Conservation (phyloP, 2,113 vertebrate species). For the Dryoscopus gambensis region DNA sequence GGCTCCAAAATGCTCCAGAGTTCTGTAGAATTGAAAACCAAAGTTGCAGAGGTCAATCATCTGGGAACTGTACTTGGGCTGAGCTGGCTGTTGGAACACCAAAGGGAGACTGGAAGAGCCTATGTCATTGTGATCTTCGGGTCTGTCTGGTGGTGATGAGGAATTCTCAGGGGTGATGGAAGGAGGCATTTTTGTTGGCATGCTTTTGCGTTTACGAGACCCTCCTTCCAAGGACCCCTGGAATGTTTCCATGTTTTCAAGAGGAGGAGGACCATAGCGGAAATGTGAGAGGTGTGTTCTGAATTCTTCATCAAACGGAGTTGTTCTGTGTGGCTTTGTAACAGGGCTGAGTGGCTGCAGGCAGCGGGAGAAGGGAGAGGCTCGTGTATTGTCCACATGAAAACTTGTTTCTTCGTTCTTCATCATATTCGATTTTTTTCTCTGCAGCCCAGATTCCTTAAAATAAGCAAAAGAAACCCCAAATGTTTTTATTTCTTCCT, state of each 20-base stretch:
- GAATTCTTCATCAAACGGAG: slow-evolving; percentile 70
- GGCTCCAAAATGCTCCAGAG: slow-evolving; percentile 69
- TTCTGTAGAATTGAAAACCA: slow-evolving; percentile 83
- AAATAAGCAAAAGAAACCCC: slow-evolving; percentile 28
- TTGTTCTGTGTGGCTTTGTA: slow-evolving; percentile 55
- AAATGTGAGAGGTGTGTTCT: slow-evolving; percentile 64
- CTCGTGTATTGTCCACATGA: background rate
- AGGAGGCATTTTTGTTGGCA: slow-evolving; percentile 80
- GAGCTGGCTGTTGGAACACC: slow-evolving; percentile 65
- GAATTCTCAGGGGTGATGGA: slow-evolving; percentile 5
- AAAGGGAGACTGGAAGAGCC: slow-evolving; percentile 67
- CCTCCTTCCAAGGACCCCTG: slow-evolving; percentile 75
- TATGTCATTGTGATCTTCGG: slow-evolving; percentile 32
- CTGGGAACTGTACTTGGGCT: slow-evolving; percentile 74
- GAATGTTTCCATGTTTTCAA: slow-evolving; percentile 59
- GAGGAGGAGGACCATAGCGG: slow-evolving; percentile 66
- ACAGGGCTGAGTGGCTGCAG: slow-evolving; percentile 61
- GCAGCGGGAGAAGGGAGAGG: slow-evolving; percentile 59
- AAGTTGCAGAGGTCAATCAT: slow-evolving; percentile 90
- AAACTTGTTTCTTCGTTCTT: slow-evolving; percentile 63
- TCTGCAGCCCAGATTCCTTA: slow-evolving; percentile 47
- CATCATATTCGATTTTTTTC: slow-evolving; percentile 52
- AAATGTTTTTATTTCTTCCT: background rate
- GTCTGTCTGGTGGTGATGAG: slow-evolving; percentile 14
- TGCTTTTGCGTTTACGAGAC: slow-evolving; percentile 84